Evolutionary conservation across 2,113 vertebrate species (phyloP).

Genomic region (Solea solea): DNA sequence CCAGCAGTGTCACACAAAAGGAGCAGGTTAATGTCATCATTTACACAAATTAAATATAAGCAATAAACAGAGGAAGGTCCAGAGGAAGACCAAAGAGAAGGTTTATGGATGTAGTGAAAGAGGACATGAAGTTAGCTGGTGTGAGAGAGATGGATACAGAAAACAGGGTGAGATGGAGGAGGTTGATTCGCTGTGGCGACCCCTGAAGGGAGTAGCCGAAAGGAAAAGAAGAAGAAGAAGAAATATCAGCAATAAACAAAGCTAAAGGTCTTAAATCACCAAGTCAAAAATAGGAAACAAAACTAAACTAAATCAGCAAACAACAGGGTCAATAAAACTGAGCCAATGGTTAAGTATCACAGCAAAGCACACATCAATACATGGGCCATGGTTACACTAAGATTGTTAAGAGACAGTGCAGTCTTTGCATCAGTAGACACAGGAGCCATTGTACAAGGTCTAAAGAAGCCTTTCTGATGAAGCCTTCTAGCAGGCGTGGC

Average conservation of each 20-base stretch:
- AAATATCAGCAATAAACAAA: not conserved
- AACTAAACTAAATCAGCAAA: not conserved
- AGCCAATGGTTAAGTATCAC: not conserved
- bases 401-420: conserved; percentile 52
- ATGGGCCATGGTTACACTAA: conserved; percentile 16
- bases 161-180: too few species aligned
- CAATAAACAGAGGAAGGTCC: too few species aligned
- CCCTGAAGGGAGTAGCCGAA: too few species aligned
- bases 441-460: conserved; percentile 68
- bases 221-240: too few species aligned
- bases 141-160: too few species aligned
- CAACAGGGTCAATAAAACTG: not conserved
- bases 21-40: conserved; percentile 25
- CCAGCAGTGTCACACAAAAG: conserved; percentile 22
- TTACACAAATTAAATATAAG: not conserved
- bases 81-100: too few species aligned
- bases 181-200: too few species aligned
- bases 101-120: too few species aligned
- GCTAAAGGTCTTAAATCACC: not conserved
- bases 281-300: not conserved
- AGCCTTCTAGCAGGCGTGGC: conserved; percentile 56
- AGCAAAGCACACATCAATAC: conserved; percentile 42
- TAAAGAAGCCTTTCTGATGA: conserved; percentile 71
- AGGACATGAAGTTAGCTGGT: too few species aligned
- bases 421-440: conserved; percentile 66